These are phyloP conservation scores for Cebus imitator DNA, from an alignment of 2,113 vertebrate genomes.

Conservation along the genomic window DNA sequence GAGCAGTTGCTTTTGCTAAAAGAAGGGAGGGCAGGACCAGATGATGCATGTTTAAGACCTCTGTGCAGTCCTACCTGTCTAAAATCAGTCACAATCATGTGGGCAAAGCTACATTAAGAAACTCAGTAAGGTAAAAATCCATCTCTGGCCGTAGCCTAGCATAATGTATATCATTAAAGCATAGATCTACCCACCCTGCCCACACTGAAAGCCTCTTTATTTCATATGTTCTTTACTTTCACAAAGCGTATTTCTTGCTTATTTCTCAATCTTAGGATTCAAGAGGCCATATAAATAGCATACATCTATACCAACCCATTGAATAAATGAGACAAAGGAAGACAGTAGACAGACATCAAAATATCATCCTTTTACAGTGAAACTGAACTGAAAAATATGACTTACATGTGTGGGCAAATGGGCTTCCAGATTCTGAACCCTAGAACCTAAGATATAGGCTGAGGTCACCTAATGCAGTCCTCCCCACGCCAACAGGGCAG, in stretches of 20 bases:
- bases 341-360: background rate
- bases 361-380: background rate
- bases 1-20: background rate
- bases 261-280: background rate
- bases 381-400: background rate
- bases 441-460: background rate
- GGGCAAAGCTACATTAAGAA: background rate
- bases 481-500: background rate
- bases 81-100: background rate
- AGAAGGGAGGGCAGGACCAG: background rate
- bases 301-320: background rate
- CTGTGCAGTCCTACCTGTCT: background rate
- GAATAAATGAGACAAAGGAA: background rate
- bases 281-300: background rate
- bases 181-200: background rate
- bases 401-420: background rate
- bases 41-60: background rate
- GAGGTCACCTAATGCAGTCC: background rate
- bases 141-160: background rate
- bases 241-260: background rate
- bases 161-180: background rate
- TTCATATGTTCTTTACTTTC: background rate
- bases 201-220: background rate
- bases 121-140: background rate
- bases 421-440: background rate